Evolutionary conservation across 2,888 invertebrate genomes (phyloP).

Genomic region (Hydriomena furcata): DNA sequence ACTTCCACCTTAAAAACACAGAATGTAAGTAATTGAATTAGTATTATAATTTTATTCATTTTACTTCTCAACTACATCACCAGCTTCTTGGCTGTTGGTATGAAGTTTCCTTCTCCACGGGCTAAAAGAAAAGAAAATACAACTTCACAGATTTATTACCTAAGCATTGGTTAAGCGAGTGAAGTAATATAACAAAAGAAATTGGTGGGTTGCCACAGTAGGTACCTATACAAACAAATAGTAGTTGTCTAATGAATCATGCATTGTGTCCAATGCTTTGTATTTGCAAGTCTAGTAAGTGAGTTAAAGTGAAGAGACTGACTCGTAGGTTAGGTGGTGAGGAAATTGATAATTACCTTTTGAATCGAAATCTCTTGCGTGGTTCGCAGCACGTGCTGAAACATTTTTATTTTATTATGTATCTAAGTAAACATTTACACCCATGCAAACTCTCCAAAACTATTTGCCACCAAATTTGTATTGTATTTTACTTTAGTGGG

Average conservation of each 20-base stretch:
- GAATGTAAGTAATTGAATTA: too few relatives aligned
- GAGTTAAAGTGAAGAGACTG: conserved; percentile 4
- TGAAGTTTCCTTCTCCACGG: conserved; percentile 52
- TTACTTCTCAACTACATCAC: conserved; percentile 45
- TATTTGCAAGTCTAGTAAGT: neutral
- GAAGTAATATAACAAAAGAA: neutral
- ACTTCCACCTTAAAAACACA: too few relatives aligned
- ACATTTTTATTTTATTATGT: conserved; percentile 12
- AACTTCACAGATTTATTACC: neutral
- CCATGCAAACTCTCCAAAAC: too few relatives aligned
- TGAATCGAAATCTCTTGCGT: conserved; percentile 40
- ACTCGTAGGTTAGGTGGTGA: neutral
- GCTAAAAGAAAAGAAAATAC: conserved; percentile 42
- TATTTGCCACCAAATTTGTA: too few relatives aligned
- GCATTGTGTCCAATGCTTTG: conserved; percentile 2
- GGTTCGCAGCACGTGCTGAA: conserved; percentile 38
- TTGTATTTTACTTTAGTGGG: too few relatives aligned
- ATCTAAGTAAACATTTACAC: too few relatives aligned
- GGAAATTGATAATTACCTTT: conserved; percentile 40
- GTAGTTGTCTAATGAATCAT: neutral
- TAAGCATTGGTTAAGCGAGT: neutral
- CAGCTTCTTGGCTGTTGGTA: conserved; percentile 40
- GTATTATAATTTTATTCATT: too few relatives aligned
- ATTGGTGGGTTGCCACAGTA: neutral
- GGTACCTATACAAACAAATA: conserved; percentile 3